Percentiles rank a stretch among this genome's conserved stretches.
Conservation (phyloP, 2,797 vertebrate genomes). For the Hemitrygon akajei region DNA sequence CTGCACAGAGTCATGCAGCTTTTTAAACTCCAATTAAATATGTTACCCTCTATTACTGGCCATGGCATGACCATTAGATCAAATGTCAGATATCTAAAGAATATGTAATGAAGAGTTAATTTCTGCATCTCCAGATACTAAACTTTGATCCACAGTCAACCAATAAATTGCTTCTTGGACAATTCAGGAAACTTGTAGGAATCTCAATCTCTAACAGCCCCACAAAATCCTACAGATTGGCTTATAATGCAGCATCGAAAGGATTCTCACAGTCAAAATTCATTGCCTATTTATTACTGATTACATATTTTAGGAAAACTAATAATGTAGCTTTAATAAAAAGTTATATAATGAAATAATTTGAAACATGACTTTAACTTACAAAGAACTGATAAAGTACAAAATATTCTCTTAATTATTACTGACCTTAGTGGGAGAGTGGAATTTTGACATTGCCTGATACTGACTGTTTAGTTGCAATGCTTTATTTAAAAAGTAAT, state of each 20-base stretch:
- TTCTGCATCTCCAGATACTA: too few species aligned
- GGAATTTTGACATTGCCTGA: neutral
- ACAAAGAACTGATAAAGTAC: neutral
- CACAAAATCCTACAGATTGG: neutral
- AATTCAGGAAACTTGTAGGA: neutral
- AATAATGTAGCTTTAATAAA: neutral
- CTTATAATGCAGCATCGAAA: neutral
- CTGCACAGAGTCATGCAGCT: neutral
- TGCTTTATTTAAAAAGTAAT: neutral
- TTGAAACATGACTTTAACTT: neutral
- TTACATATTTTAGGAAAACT: slow-evolving; percentile 1
- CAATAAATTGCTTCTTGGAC: neutral
- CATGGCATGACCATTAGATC: neutral
- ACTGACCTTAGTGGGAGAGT: neutral
- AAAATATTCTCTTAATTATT: neutral
- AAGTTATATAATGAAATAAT: neutral
- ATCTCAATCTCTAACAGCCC: neutral
- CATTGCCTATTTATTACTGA: neutral
- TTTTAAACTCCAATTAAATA: neutral
- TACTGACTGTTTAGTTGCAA: neutral
- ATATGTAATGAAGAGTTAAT: neutral
- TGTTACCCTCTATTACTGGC: too few species aligned
- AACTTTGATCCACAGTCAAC: neutral
- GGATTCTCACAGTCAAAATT: neutral
- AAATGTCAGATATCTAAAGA: neutral